A percentile compares a stretch with the other conserved stretches of the same genome.
Evolutionary conservation across 2,113 vertebrate genomes (phyloP).

Genomic region (Equus quagga): DNA sequence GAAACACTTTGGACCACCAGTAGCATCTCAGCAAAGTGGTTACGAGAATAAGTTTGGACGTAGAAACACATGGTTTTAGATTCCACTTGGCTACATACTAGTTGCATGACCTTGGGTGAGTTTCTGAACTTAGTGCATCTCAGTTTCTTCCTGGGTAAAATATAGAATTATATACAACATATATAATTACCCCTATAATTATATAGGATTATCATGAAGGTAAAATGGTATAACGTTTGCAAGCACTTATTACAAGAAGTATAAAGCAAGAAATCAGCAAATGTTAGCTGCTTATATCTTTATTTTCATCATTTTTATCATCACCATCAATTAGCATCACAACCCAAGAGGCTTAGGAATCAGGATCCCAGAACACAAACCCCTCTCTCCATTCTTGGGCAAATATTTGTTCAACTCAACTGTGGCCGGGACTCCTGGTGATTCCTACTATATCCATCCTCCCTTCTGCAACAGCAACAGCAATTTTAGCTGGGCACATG

Average conservation of each 20-base stretch:
- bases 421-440: not conserved
- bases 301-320: not conserved
- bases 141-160: not conserved
- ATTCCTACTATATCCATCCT: not conserved
- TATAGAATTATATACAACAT: not conserved
- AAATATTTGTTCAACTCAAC: not conserved
- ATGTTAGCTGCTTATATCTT: not conserved
- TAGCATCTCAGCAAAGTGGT: not conserved
- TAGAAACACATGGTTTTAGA: not conserved
- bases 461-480: not conserved
- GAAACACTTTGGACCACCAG: not conserved
- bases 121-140: constrained; percentile 4
- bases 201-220: not conserved
- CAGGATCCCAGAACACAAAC: not conserved
- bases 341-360: not conserved
- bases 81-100: not conserved
- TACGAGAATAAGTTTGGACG: not conserved
- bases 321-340: not conserved
- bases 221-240: not conserved
- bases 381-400: not conserved
- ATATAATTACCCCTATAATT: not conserved
- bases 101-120: not conserved
- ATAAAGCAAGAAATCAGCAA: not conserved
- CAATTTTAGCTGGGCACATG: not conserved
- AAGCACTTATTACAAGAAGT: not conserved